These are phyloP conservation scores for Macroramphosus scolopax DNA, from an alignment of 2,797 vertebrate species.

Conservation along the genomic window DNA sequence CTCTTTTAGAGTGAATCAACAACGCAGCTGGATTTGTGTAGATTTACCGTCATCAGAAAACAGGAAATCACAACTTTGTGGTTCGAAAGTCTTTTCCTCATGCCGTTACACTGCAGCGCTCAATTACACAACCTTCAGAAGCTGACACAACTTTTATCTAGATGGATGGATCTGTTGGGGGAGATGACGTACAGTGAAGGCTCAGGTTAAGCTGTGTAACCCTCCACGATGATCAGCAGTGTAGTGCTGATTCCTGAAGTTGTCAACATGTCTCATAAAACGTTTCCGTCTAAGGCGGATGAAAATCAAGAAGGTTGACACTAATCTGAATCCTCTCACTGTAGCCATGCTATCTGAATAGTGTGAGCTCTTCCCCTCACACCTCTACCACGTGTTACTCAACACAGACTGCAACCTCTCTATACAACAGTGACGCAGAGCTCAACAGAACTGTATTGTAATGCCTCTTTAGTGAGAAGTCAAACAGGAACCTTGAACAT, in stretches of 20 bases:
- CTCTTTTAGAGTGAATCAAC: conserved; percentile 25
- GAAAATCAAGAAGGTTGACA: too few species aligned
- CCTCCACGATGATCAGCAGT: too few species aligned
- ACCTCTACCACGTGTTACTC: conserved; percentile 69
- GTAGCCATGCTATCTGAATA: conserved; percentile 28
- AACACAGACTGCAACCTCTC: too few species aligned
- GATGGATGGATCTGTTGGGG: too few species aligned
- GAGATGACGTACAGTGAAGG: too few species aligned
- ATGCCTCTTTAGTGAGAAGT: conserved; percentile 4
- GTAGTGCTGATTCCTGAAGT: too few species aligned
- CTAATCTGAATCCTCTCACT: too few species aligned
- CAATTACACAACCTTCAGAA: background rate
- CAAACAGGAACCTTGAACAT: conserved; percentile 12
- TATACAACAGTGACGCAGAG: conserved; percentile 27
- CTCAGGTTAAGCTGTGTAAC: too few species aligned
- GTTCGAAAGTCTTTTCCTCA: conserved; percentile 29
- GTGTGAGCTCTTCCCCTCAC: conserved; percentile 58
- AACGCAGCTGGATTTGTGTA: conserved; percentile 38
- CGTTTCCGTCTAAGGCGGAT: too few species aligned
- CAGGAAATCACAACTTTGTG: conserved; percentile 58
- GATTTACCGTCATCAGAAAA: conserved; percentile 40
- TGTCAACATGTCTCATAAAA: too few species aligned
- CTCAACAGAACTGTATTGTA: conserved; percentile 8
- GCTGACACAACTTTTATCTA: conserved; percentile 1
- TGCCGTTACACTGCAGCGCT: conserved; percentile 11